Evolutionary conservation across 2,113 vertebrate genomes (phyloP), one percentile per base, ranked within the genome.

Genomic region (Hemiprocne comata): DNA sequence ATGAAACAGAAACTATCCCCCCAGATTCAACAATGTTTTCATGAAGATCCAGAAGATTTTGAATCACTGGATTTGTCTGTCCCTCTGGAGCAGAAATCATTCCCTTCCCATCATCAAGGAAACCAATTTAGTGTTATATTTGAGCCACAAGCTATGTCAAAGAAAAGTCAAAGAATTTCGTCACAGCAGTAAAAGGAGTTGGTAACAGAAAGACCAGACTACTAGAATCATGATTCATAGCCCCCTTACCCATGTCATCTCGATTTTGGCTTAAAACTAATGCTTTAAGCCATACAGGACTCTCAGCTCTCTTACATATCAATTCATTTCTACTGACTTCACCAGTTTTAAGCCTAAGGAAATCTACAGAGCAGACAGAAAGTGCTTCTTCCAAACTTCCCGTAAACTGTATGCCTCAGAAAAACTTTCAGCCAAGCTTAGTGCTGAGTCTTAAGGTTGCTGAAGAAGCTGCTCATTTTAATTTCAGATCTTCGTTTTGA

Each of bases 401-500:
- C 20, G 82, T 77, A 83, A 87, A 72, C 15, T 46, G 40, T 38
- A 81, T 38, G 33, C 53, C 66, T 31, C n/a, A 85, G 48, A 87
- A 93, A 89, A 91, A 38, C 16, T 34, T 95, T 38, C 54, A 48
- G 51, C 48, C 64, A 79, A 53, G 50, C 58, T 92, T 92, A 77
- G 8, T 89, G 54, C 11, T 90, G 42, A 93, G 24, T 73, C 57
- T 86, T 86, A 42, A 80, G 16, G 42, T 78, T 96, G 9, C 38
- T 38, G 54, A 89, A 87, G 40, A 80, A 87, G 54, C 17, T 87
- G n/a, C 55, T 93, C 48, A 46, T 84, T 94, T 94, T 95, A 85
- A 94, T 95, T 95, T 96, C 92, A 91, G 38, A 87, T 94, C 57
- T 85, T 92, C 71, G 76, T 16, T 85, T 88, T 95, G 78, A 83